Conservation (phyloP, 2,888 invertebrate species). For the Acanthosoma haemorrhoidale region DNA sequence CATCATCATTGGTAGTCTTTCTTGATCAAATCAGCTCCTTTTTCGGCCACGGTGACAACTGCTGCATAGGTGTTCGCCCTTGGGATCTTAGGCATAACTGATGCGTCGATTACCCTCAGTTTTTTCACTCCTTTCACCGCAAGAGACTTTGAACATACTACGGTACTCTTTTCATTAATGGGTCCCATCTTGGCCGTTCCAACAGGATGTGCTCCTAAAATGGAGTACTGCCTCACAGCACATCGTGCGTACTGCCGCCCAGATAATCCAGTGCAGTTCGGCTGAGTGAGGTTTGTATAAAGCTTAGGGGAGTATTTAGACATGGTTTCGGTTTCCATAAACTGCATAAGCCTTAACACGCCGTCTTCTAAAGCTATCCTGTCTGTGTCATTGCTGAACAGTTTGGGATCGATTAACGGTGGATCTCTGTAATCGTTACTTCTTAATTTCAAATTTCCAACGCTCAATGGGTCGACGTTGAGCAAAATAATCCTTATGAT, state of each 20-base stretch:
- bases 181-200: constrained; percentile 14
- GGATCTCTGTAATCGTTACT: constrained; percentile 10
- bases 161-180: not conserved
- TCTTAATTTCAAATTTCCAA: not conserved
- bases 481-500: constrained; percentile 43
- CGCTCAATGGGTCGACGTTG: constrained; percentile 24
- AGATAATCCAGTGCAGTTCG: not conserved
- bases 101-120: constrained; percentile 11
- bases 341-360: not conserved
- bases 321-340: constrained; percentile 16
- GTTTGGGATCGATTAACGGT: not conserved
- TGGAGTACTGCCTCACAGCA: not conserved
- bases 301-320: not conserved
- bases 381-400: not conserved
- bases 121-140: not conserved
- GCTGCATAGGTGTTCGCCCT: constrained; percentile 2
- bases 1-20: no score
- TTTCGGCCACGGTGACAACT: constrained; percentile 1
- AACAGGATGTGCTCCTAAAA: not conserved
- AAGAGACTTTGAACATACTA: not conserved
- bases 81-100: not conserved
- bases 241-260: not conserved
- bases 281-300: not conserved
- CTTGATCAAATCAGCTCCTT: constrained; percentile 4
- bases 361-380: not conserved